These are phyloP conservation scores for Meteorus cinctellus DNA, from an alignment of 2,888 invertebrate species.

Conservation along the genomic window DNA sequence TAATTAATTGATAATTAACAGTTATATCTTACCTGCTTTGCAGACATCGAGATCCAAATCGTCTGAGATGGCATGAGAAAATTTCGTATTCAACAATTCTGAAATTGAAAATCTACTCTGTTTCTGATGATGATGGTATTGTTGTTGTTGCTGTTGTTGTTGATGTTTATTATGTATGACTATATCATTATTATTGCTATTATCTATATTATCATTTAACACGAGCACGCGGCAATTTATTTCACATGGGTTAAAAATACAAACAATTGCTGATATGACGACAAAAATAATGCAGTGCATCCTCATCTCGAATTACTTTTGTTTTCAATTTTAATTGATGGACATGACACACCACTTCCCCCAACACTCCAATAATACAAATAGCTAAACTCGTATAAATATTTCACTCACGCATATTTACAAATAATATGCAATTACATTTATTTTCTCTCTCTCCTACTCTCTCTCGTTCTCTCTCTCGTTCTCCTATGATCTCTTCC, in stretches of 20 bases:
- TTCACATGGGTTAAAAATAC: slow-evolving; percentile 16
- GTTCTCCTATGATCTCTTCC: not conserved
- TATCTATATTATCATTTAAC: slow-evolving; percentile 20
- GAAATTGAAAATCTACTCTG: slow-evolving; percentile 78
- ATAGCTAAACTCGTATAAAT: slow-evolving; percentile 21
- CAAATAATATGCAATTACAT: not conserved
- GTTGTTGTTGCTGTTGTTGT: not conserved
- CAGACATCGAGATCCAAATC: slow-evolving; percentile 90
- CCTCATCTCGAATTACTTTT: slow-evolving; percentile 40
- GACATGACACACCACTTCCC: slow-evolving; percentile 32
- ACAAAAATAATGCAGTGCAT: slow-evolving; percentile 28
- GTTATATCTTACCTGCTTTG: slow-evolving; percentile 83
- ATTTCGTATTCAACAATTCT: slow-evolving; percentile 79
- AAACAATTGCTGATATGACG: slow-evolving; percentile 10
- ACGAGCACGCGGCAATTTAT: slow-evolving; percentile 31
- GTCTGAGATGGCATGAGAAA: slow-evolving; percentile 81
- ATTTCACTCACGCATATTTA: slow-evolving; percentile 7
- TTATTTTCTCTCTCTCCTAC: not conserved
- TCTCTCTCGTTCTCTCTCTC: no score
- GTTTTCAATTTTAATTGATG: slow-evolving; percentile 15
- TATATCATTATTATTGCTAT: slow-evolving; percentile 1
- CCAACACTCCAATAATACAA: slow-evolving; percentile 16
- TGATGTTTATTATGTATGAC: not conserved
- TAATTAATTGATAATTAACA: not conserved
- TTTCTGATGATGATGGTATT: slow-evolving; percentile 40